A percentile compares a stretch with the other conserved stretches of the same genome.
These are phyloP conservation scores for Pterois miles DNA, from an alignment of 2,797 vertebrate species.

Conservation along the genomic window DNA sequence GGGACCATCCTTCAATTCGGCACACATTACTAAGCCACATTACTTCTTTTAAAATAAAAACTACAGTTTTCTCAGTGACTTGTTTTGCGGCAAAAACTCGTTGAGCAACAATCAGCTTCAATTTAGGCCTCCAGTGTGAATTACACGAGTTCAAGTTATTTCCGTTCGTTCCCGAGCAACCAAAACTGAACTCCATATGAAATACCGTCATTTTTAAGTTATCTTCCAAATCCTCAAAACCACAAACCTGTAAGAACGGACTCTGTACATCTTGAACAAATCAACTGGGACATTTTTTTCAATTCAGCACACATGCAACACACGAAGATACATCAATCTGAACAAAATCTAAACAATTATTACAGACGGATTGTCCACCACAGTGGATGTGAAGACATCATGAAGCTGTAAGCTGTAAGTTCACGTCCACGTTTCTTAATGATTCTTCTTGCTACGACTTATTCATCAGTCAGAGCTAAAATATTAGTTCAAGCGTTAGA, in stretches of 20 bases:
- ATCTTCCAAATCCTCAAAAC: not conserved
- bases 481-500: rapidly evolving
- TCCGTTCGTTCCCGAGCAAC: not conserved
- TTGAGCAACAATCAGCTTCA: too few species aligned
- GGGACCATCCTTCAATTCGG: rapidly evolving
- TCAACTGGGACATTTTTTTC: rapidly evolving
- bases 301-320: rapidly evolving
- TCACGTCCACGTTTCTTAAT: not conserved
- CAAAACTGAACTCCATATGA: not conserved
- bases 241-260: rapidly evolving
- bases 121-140: too few species aligned
- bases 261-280: rapidly evolving
- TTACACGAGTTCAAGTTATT: too few species aligned
- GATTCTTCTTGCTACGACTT: not conserved
- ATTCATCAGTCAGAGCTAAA: rapidly evolving
- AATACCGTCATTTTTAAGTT: not conserved
- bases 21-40: not conserved
- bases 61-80: not conserved
- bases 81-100: not conserved
- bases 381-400: constrained; percentile 48
- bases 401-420: not conserved
- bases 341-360: not conserved
- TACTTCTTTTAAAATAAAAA: not conserved
- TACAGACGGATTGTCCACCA: not conserved
- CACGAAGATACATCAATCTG: rapidly evolving